Evolutionary conservation across 1,140 invertebrate species (phyloP).

Genomic region (Diabrotica undecimpunctata): DNA sequence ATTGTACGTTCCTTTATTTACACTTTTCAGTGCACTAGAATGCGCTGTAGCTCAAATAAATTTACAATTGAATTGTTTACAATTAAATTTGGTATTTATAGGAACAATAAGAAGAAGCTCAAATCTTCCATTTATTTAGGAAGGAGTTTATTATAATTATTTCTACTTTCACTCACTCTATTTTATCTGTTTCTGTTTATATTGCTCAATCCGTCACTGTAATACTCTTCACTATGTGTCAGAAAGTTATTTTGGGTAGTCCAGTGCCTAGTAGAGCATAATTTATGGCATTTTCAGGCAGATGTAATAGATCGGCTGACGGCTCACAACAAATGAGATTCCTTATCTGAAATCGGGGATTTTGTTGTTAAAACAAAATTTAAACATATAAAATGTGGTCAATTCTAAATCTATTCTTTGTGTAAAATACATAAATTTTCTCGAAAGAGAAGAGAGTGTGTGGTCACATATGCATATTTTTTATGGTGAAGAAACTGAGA

Average conservation of each 20-base stretch:
- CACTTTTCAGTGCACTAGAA: too few relatives aligned
- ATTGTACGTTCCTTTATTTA: too few relatives aligned
- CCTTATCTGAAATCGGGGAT: constrained; percentile 2
- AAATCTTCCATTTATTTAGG: too few relatives aligned
- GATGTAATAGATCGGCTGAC: constrained; percentile 1
- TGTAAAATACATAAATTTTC: not conserved
- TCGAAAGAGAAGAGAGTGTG: not conserved
- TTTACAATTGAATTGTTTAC: too few relatives aligned
- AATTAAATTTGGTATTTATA: too few relatives aligned
- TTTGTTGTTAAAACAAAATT: not conserved
- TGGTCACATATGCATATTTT: not conserved
- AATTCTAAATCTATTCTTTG: not conserved
- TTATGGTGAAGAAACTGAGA: not conserved
- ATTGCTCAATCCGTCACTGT: not conserved
- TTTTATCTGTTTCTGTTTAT: too few relatives aligned
- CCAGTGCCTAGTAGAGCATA: not conserved
- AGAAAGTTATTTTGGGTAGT: not conserved
- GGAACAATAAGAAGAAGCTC: too few relatives aligned
- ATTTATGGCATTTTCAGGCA: constrained; percentile 2
- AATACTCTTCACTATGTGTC: not conserved
- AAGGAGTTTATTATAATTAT: too few relatives aligned
- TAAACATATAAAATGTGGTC: not conserved
- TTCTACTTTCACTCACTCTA: too few relatives aligned
- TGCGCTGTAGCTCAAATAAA: too few relatives aligned
- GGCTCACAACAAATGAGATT: constrained; percentile 2